Percentiles rank a stretch among this genome's conserved stretches.
Evolutionary conservation across 2,113 vertebrate species (phyloP).

Genomic region (Tychaedon coryphoeus): DNA sequence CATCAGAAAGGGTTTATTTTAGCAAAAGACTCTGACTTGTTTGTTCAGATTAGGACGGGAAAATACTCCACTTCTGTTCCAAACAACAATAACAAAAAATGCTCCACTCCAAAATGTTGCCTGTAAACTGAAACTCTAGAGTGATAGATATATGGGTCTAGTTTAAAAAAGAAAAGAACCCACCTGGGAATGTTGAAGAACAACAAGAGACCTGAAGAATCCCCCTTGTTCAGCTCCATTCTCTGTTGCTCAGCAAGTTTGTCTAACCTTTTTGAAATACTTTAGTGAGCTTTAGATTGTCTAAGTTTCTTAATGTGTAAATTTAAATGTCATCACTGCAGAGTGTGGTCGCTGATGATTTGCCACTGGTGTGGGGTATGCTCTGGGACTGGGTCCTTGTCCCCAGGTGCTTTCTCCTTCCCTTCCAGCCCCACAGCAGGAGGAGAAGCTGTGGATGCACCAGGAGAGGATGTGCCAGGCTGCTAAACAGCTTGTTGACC

Average conservation of each 20-base stretch:
- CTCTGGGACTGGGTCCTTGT: not conserved
- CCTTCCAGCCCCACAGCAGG: accelerated
- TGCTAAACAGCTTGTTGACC: not conserved
- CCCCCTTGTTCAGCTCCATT: not conserved
- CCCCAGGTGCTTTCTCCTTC: not conserved
- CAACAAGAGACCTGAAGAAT: not conserved
- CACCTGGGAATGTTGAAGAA: not conserved
- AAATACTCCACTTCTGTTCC: not conserved
- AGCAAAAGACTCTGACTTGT: not conserved
- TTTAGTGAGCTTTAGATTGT: not conserved
- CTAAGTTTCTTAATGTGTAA: not conserved
- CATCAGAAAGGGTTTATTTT: constrained; percentile 47
- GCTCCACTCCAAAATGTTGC: not conserved
- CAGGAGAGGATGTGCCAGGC: not conserved
- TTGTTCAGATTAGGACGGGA: constrained; percentile 3
- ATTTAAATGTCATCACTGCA: not conserved
- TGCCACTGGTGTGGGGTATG: accelerated
- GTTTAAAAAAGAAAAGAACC: not conserved
- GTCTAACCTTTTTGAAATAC: not conserved
- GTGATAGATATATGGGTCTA: not conserved
- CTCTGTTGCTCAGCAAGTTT: not conserved
- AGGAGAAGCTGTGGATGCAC: not conserved
- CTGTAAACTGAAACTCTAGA: not conserved
- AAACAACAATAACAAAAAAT: not conserved
- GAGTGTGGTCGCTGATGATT: not conserved